Evolutionary conservation across 2,888 invertebrate genomes (phyloP), one percentile per base, ranked within the genome.

Genomic region (Heteromurus nitidus): DNA sequence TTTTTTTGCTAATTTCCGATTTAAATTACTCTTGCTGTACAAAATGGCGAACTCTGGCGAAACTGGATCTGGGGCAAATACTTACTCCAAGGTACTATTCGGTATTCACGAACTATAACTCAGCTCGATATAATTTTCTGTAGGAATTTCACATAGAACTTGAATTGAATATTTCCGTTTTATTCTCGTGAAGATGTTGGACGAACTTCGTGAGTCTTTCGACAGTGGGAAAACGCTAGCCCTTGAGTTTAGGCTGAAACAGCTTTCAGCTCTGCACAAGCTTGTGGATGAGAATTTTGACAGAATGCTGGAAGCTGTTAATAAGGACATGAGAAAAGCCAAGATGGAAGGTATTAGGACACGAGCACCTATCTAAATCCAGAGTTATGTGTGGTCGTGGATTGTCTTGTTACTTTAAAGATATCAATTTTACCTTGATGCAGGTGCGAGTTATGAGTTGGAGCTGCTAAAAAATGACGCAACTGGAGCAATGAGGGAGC

Each of bases 241-340:
- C 16, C 87, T 96, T 87, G 93, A 94, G 90, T 96, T 94, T 91
- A 93, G 98, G 80, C 92, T 93, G 85, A 91, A 92, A 84, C 98
- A 98, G 89, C 90, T 99, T 75, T 92, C 93, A 88, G 93, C 91
- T 72, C 89, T 98, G 24, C 88, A 93, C 50, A 92, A 91, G 72
- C 92, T 98, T 92, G 91, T 96, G 88, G 93, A 94, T 84, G 97
- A 98, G 87, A 94, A 96, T 89, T 90, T 91, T 73, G 91, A 92
- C 36, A 93, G 92, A 5, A 93, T 98, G 89, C 90, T 93, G 60
- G 92, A 93, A 72, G 97, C 95, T 0, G 90, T 98, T 42, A 91
- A 92, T 83, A 91, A 93, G 74, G 98, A 98, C 90, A 91, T 98
- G 86, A 91, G 93, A 86, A 94, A 92, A 70, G 65, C 85, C 0